Base-by-base conservation (phyloP, 2,797 vertebrate genomes). In the Xyrichtys novacula region DNA sequence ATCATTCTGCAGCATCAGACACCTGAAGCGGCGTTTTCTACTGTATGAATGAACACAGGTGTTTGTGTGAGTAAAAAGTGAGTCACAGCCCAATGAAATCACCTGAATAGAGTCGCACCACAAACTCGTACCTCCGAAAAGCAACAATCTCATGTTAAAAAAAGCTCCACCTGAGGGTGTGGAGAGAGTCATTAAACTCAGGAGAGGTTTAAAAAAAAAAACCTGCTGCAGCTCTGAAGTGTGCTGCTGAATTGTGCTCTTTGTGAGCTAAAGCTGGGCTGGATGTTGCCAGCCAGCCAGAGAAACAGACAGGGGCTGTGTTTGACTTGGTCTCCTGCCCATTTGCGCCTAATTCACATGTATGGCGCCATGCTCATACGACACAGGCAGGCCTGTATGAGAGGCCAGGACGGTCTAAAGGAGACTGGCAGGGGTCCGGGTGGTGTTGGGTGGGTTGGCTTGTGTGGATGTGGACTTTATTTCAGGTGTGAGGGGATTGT, bases 191-290 rank as follows among this genome's bases (percentile, higher is more conserved):
- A 59, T 77, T 85, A 88, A 88, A 84, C 64, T 81, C 42, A 22
- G 56, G 61, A 84, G 82, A 46, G 56, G 81, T 89, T 88, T 86
- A 85, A 84, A 74, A 87, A 84, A 74, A 87, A 88, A 44, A 88
- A 78, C 34, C 62, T 70, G 74, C 57, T 64, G 75, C 23, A 19
- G 53, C 68, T 84, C 74, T 63, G 81, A 84, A 80, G 87, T 81
- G 64, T 71, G 86, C 74, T 60, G 62, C 83, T 94, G 91, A 94
- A 94, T 93, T 84, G 88, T 80, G 81, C 76, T 84, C 92, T 94
- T 93, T 95, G 94, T 95, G 84, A 85, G 84, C 44, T 77, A 69
- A 78, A 87, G 77, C 61, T 55, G 4, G 54, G 76, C 78, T 75
- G 77, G 87, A 79, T 85, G 82, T 81, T 87, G 78, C 79, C 88